These are phyloP conservation scores for Fopius arisanus DNA, from an alignment of 1,140 invertebrate genomes.

Conservation along the genomic window DNA sequence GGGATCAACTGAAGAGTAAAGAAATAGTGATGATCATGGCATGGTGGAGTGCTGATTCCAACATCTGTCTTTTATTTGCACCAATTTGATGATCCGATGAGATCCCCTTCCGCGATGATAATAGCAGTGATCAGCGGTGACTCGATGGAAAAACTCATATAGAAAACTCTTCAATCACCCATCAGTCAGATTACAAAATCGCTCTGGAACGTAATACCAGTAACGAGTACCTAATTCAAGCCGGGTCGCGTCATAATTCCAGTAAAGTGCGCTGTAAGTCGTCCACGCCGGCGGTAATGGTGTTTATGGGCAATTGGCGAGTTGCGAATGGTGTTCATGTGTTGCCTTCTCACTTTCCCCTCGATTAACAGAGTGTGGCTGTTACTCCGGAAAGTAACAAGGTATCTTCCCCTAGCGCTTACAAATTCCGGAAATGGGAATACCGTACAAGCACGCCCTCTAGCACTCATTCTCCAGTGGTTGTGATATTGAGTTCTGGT, in stretches of 20 bases:
- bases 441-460: slow-evolving; percentile 13
- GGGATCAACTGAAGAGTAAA: no score
- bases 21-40: no score
- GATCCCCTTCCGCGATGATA: no score
- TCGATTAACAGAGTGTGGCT: neutral
- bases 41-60: no score
- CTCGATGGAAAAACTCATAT: neutral
- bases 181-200: neutral
- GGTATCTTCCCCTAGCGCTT: neutral
- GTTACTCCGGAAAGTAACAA: neutral
- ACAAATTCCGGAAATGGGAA: slow-evolving; percentile 50
- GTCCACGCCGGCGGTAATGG: slow-evolving; percentile 52
- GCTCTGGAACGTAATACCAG: slow-evolving; percentile 55
- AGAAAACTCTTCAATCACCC: neutral
- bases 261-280: slow-evolving; percentile 57
- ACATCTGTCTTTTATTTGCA: no score
- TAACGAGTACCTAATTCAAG: slow-evolving; percentile 61
- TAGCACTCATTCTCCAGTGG: neutral
- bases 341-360: slow-evolving; percentile 24
- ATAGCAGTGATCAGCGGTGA: neutral
- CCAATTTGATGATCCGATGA: no score
- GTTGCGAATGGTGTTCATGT: slow-evolving; percentile 34
- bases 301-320: slow-evolving; percentile 58
- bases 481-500: neutral
- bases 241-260: slow-evolving; percentile 55